Base-by-base conservation (phyloP, 2,888 invertebrate species). In the Aquatica leii region DNA sequence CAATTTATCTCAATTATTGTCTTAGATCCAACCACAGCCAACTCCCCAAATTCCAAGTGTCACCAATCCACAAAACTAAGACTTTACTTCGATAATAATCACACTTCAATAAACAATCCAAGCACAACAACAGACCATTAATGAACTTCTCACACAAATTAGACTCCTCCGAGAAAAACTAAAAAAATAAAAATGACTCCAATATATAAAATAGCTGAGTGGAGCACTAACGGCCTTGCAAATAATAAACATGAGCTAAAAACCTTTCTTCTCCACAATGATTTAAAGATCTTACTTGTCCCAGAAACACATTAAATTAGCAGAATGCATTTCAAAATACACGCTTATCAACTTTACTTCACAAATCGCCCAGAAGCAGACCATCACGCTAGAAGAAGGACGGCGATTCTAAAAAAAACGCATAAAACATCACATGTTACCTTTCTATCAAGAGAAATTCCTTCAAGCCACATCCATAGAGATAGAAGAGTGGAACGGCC, bases 291-390 rank as follows among this genome's bases (percentile, higher is more conserved):
- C 17, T 20, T 59, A 41, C 59, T 51, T 15, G 14, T 52, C 21
- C 51, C 51, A 34, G 51, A 59, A 68, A 55, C 56, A 55, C 21
- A 59, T 54, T 40, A 48, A 55, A 34, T 5, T 51, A 52, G 52
- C 18, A 37, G 17, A 35, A 52, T 35, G 8, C 37, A 37, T 14
- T 52, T 52, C 12, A 52, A 52, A 35, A 52, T 52, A 52, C 12
- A 17, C 14, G 35, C 34, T 37, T 37, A 52, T 52, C 37, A 52
- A 37, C 35, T 52, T 35, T 52, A 52, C 37, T 52, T 34, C 37
- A 52, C 52, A 52, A 52, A 52, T 37, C 52, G 35, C 17, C 52
- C 52, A 17, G 20, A 52, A 18, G 40, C 18, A 52, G 52, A 52
- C n/a, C n/a, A n/a, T 15, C 52, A 51, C 1, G 31, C n/a, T n/a